Conservation (phyloP, 2,797 vertebrate genomes). For the Orestias chungarensis region DNA sequence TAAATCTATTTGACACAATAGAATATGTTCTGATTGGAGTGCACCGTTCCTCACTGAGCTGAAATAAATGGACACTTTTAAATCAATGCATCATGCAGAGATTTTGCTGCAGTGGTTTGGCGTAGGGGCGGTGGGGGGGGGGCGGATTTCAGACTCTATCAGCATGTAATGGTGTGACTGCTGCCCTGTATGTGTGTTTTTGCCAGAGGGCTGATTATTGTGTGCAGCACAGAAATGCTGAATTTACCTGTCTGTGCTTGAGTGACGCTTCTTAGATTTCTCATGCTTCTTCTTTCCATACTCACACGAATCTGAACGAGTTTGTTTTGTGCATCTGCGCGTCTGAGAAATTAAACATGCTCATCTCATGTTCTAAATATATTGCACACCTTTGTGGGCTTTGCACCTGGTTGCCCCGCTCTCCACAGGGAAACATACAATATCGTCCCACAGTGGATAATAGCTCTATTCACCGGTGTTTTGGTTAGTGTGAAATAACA, state of each 20-base stretch:
- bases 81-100: conserved; percentile 59
- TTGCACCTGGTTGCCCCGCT: conserved; percentile 42
- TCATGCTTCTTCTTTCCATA: conserved; percentile 28
- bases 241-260: conserved; percentile 31
- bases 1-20: conserved; percentile 38
- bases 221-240: conserved; percentile 28
- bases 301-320: conserved; percentile 6
- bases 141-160: conserved; percentile 43
- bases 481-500: conserved; percentile 27
- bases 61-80: conserved; percentile 60
- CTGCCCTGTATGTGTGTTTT: conserved; percentile 7
- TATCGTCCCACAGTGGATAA: conserved; percentile 47
- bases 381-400: conserved; percentile 7
- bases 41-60: conserved; percentile 41
- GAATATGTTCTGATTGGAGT: conserved; percentile 44
- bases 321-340: not conserved
- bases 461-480: conserved; percentile 34
- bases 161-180: conserved; percentile 45
- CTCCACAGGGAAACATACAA: not conserved
- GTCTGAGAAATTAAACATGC: conserved; percentile 39
- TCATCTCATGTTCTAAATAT: conserved; percentile 38
- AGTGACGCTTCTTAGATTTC: conserved; percentile 24
- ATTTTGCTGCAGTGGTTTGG: conserved; percentile 39
- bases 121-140: too few relatives aligned
- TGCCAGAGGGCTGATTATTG: conserved; percentile 30